Percentiles rank a stretch among this genome's conserved stretches.
These are phyloP conservation scores for Chloroclysta siterata DNA, from an alignment of 2,888 invertebrate genomes.

Conservation along the genomic window DNA sequence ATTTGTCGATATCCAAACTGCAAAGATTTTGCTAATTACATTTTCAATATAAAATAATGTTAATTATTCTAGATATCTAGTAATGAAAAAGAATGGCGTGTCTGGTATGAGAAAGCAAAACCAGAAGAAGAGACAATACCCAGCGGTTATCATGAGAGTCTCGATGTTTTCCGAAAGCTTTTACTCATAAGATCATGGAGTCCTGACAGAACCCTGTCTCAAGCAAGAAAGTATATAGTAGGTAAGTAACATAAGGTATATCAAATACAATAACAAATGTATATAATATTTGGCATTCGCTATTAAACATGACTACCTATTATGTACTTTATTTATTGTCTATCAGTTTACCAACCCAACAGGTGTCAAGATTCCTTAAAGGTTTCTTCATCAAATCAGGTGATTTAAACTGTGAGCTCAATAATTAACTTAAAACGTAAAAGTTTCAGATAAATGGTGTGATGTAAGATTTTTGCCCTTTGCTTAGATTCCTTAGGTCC, in stretches of 20 bases:
- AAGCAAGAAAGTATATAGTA: constrained; percentile 95
- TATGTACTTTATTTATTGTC: no score
- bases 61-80: constrained; percentile 87
- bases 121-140: constrained; percentile 97
- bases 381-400: no score
- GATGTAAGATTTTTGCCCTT: no score
- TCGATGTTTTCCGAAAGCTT: constrained; percentile 95
- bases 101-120: constrained; percentile 96
- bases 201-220: constrained; percentile 96
- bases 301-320: no score
- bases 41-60: not conserved
- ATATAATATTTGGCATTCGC: no score
- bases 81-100: constrained; percentile 94
- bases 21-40: not conserved
- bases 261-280: not conserved
- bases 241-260: constrained; percentile 74
- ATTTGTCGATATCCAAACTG: not conserved
- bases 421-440: no score
- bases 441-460: not conserved
- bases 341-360: no score
- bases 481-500: constrained; percentile 90
- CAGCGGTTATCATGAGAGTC: constrained; percentile 92
- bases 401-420: no score
- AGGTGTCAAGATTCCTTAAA: no score
- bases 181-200: constrained; percentile 96